Evolutionary conservation across 2,888 invertebrate genomes (phyloP).

Genomic region (Dicyrtomina minuta): DNA sequence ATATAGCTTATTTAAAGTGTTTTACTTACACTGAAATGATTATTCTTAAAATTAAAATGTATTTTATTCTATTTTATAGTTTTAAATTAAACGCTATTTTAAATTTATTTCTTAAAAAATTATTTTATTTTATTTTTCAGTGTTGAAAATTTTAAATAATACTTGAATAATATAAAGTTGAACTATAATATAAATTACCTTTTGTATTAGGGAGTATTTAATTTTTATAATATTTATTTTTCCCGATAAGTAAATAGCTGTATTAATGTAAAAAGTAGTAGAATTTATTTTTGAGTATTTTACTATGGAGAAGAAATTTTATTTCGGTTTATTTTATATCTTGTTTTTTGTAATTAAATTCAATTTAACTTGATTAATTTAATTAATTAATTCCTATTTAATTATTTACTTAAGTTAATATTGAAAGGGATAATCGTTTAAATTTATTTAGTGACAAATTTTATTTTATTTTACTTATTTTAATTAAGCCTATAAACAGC

Average conservation of each 20-base stretch:
- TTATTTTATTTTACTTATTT: no score
- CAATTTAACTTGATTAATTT: conserved; percentile 9
- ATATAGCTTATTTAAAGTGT: conserved; percentile 65
- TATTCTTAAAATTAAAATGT: conserved; percentile 47
- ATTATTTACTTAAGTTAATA: background rate
- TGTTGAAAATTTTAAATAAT: conserved; percentile 23
- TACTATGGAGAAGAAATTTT: conserved; percentile 67
- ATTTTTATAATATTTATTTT: conserved; percentile 56
- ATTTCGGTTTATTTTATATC: conserved; percentile 68
- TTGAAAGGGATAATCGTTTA: conserved; percentile 2
- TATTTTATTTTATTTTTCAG: no score
- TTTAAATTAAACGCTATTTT: conserved; percentile 47
- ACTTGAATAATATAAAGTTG: conserved; percentile 60
- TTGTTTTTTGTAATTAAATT: conserved; percentile 65
- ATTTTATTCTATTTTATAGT: no score
- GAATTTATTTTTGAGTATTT: conserved; percentile 63
- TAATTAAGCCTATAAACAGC: no score
- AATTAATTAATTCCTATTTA: conserved; percentile 1
- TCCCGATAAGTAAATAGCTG: conserved; percentile 68
- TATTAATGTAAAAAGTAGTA: conserved; percentile 62
- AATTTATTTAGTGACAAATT: no score
- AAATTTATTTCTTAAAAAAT: no score
- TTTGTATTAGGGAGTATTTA: conserved; percentile 73
- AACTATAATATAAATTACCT: conserved; percentile 64
- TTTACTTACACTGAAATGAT: conserved; percentile 69